Base-by-base conservation (phyloP, 2,113 vertebrate genomes). In the Dryoscopus gambensis region DNA sequence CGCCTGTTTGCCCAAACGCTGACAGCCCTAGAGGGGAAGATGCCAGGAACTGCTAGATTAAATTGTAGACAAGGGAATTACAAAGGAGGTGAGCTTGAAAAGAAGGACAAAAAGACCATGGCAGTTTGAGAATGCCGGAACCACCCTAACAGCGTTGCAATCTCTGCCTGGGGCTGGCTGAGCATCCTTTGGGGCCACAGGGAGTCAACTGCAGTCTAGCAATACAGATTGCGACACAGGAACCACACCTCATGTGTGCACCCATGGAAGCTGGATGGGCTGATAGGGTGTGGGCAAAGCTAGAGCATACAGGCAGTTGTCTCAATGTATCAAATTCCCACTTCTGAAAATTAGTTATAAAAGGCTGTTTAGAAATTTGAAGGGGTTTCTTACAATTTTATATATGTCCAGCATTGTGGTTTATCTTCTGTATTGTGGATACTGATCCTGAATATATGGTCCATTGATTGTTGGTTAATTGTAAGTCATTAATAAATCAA, bases 81-180 rank as follows among this genome's bases (percentile, higher is more conserved):
- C 14, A 11, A 47, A 88, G 15, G 9, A 67, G 31, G 4, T n/a
- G 7, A 76, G 7, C 25, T 73, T 90, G 19, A 79, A 81, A 93
- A 56, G 35, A 59, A 53, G 12, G 35, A 50, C 10, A 22, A 55
- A 73, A 78, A 40, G n/a, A 68, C 2, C 9, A 17, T 2, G 9
- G 27, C 13, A n/a, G 24, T 68, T 46, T 23, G 16, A 79, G 56
- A 71, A 49, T 37, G 19, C 5, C 8, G 7, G 35, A 24, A 35
- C 15, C 0, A 0, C 5, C 7, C 8, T 2, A 0, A 5, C 46
- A n/a, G 14, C 15, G 20, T 4, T 55, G 17, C 0, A 3, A 7
- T 40, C 50, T 65, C 37, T 55, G 11, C 5, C 24, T 82, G 22
- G 9, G 19, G 6, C 19, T 49, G 42, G 25, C 21, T 44, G 56